phyloP scores from a whole-genome alignment of 2,888 invertebrate genomes.

The Dysmachus trigonus region DNA sequence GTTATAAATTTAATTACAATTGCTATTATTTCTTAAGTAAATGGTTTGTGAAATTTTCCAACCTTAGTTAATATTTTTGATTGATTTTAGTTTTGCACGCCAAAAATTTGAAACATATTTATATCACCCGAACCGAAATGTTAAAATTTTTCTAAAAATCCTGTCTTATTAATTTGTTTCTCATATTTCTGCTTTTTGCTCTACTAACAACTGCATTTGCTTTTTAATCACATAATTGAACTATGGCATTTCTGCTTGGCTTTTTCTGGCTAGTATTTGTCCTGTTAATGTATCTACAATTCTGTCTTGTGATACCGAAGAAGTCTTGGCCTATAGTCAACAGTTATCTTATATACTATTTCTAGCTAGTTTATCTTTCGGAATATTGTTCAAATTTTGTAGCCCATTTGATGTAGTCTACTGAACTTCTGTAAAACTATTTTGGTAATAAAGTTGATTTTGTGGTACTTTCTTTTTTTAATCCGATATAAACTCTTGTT shows the following conservation, averaged over 20 bases:
- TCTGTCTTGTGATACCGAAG: not conserved
- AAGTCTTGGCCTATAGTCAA: conserved; percentile 15
- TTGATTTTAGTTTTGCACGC: not conserved
- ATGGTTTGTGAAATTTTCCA: not conserved
- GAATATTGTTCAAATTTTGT: conserved; percentile 9
- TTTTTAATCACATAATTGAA: not conserved
- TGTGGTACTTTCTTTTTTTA: conserved; percentile 36
- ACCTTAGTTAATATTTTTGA: not conserved
- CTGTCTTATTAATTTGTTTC: not conserved
- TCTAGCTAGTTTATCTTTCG: not conserved
- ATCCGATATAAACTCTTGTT: not conserved
- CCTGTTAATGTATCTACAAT: not conserved
- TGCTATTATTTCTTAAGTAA: not conserved
- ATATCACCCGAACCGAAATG: not conserved
- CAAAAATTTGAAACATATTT: not conserved
- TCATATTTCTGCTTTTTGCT: not conserved
- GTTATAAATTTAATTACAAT: not conserved
- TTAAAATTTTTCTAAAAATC: not conserved
- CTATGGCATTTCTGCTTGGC: not conserved
- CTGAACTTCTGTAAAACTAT: conserved; percentile 23
- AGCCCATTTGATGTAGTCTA: conserved; percentile 27
- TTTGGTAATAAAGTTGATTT: conserved; percentile 39
- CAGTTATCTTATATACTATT: not conserved
- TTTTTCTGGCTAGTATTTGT: not conserved
- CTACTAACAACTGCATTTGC: not conserved